A percentile compares a stretch with the other conserved stretches of the same genome.
These are phyloP conservation scores for Ptiloglossa arizonensis DNA, from an alignment of 1,140 invertebrate species.

Conservation along the genomic window DNA sequence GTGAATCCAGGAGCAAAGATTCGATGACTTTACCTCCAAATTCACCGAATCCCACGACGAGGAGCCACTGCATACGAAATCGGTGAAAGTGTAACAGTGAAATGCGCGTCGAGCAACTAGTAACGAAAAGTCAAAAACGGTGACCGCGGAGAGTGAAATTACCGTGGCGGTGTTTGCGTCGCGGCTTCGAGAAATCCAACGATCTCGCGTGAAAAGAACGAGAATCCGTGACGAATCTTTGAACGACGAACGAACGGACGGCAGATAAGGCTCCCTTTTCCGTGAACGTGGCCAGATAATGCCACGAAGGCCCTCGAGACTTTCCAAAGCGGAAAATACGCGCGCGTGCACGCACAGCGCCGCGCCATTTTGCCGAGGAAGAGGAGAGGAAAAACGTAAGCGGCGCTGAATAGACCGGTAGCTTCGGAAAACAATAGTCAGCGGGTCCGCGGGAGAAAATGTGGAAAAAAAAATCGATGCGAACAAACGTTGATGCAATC, in stretches of 20 bases:
- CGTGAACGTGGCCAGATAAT: conserved; percentile 59
- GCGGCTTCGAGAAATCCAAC: not conserved
- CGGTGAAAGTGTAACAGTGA: no score
- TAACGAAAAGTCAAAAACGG: no score
- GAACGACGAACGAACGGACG: conserved; percentile 28
- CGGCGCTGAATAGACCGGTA: conserved; percentile 46
- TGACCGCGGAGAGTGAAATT: no score
- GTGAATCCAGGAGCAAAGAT: no score
- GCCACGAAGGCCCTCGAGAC: conserved; percentile 41
- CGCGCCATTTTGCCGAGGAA: not conserved
- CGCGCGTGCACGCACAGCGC: conserved; percentile 28
- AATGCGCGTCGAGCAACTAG: no score
- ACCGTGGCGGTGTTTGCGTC: no score
- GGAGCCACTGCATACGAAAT: no score
- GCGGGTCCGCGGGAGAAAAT: conserved; percentile 30
- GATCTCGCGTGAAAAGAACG: not conserved
- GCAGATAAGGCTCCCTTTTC: conserved; percentile 53
- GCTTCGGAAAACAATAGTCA: conserved; percentile 62
- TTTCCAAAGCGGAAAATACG: conserved; percentile 66
- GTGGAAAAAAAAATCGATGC: conserved; percentile 24
- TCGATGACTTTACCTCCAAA: no score
- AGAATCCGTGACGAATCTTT: conserved; percentile 35
- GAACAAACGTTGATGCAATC: conserved; percentile 52
- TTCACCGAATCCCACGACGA: no score
- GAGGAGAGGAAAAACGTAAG: conserved; percentile 44